Conservation (phyloP, 2,113 vertebrate genomes). For the Sarotherodon lohbergeri region DNA sequence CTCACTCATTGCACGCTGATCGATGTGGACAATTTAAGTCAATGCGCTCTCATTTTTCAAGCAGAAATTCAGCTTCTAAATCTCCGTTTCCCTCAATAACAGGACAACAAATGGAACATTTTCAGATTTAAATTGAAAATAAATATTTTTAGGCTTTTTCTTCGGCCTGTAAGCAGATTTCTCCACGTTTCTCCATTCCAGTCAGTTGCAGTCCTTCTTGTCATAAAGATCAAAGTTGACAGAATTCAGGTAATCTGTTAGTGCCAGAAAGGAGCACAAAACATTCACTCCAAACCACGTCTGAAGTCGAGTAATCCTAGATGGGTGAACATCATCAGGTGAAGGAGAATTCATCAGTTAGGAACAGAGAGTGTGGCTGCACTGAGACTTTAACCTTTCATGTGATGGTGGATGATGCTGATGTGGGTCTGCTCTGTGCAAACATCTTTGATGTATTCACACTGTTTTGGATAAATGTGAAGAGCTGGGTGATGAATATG, state of each 20-base stretch:
- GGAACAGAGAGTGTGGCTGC: background rate
- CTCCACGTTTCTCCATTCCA: no score
- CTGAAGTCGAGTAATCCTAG: accelerated
- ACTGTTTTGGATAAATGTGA: background rate
- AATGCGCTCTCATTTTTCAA: background rate
- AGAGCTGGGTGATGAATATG: background rate
- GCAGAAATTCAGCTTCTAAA: background rate
- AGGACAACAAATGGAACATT: background rate
- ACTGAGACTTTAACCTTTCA: background rate
- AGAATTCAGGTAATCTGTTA: background rate
- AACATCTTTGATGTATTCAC: background rate
- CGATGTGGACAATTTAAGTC: background rate
- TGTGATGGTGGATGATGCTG: background rate
- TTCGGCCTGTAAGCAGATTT: no score
- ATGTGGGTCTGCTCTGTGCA: background rate
- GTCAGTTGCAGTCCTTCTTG: background rate
- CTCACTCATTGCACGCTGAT: background rate
- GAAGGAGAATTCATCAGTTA: background rate
- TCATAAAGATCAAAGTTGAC: background rate
- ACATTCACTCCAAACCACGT: background rate
- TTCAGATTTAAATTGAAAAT: accelerated
- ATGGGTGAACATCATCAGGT: background rate
- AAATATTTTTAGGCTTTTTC: background rate
- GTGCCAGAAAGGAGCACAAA: background rate
- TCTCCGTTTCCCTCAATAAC: background rate